A percentile compares a stretch with the other conserved stretches of the same genome.
Evolutionary conservation across 2,113 vertebrate genomes (phyloP).

Genomic region (Chinchilla lanigera): DNA sequence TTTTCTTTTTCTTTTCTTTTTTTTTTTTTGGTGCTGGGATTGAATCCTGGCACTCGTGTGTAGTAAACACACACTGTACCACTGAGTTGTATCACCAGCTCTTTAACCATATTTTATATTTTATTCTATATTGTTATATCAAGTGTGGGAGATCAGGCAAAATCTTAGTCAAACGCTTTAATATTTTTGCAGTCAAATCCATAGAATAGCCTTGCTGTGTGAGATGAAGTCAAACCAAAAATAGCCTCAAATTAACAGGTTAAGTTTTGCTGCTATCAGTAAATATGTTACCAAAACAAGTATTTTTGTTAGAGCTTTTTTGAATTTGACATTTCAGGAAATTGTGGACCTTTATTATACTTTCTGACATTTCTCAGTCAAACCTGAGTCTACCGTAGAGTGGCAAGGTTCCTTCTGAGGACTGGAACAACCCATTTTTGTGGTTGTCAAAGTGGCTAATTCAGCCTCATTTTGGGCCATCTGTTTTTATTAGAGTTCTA

Average conservation of each 20-base stretch:
- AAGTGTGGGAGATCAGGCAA: not conserved
- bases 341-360: not conserved
- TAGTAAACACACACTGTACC: not conserved
- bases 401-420: not conserved
- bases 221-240: constrained; percentile 19
- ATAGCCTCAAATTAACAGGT: not conserved
- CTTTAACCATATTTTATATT: not conserved
- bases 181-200: not conserved
- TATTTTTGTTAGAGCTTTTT: not conserved
- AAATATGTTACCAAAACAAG: not conserved
- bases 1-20: too few relatives aligned
- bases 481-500: not conserved
- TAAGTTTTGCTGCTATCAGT: not conserved
- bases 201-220: not conserved
- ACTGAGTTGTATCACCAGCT: not conserved
- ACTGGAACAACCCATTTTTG: not conserved
- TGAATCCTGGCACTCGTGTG: not conserved
- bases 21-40: too few relatives aligned
- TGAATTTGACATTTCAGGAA: constrained; percentile 9
- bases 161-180: not conserved
- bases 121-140: not conserved
- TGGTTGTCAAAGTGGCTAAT: not conserved
- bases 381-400: not conserved
- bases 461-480: not conserved
- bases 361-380: not conserved